phyloP scores from a whole-genome alignment of 2,888 invertebrate species.

The Pseudococcus viburni region DNA sequence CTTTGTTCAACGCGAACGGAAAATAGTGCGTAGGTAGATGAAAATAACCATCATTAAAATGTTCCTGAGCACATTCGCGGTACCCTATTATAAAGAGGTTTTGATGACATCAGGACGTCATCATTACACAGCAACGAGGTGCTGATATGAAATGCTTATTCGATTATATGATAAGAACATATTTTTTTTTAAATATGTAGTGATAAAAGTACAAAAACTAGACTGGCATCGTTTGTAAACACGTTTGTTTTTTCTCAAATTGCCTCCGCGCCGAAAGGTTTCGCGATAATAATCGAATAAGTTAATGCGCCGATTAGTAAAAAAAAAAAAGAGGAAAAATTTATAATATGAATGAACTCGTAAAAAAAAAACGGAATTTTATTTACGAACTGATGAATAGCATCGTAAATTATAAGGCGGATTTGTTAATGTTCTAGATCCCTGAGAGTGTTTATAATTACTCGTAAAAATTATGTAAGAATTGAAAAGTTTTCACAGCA shows the following conservation, averaged over 20 bases:
- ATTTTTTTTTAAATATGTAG: no score
- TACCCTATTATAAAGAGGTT: no score
- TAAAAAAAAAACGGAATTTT: slow-evolving; percentile 23
- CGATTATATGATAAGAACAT: no score
- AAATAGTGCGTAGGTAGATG: no score
- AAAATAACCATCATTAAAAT: no score
- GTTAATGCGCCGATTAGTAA: background rate
- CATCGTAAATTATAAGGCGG: slow-evolving; percentile 36
- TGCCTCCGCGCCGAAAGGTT: background rate
- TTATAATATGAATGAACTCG: background rate
- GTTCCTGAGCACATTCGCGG: no score
- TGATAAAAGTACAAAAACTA: no score
- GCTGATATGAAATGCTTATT: no score
- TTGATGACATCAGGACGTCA: no score
- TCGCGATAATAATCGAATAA: background rate
- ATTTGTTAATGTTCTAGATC: slow-evolving; percentile 48
- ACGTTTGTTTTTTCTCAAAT: background rate
- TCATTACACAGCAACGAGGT: no score
- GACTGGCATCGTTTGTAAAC: background rate
- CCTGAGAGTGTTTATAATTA: slow-evolving; percentile 37
- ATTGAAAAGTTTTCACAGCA: slow-evolving; percentile 39
- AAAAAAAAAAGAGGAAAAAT: background rate
- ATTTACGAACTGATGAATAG: slow-evolving; percentile 54
- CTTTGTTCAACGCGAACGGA: no score
- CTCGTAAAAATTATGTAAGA: slow-evolving; percentile 42